phyloP scores from a whole-genome alignment of 2,797 vertebrate species.

The Choloepus didactylus region DNA sequence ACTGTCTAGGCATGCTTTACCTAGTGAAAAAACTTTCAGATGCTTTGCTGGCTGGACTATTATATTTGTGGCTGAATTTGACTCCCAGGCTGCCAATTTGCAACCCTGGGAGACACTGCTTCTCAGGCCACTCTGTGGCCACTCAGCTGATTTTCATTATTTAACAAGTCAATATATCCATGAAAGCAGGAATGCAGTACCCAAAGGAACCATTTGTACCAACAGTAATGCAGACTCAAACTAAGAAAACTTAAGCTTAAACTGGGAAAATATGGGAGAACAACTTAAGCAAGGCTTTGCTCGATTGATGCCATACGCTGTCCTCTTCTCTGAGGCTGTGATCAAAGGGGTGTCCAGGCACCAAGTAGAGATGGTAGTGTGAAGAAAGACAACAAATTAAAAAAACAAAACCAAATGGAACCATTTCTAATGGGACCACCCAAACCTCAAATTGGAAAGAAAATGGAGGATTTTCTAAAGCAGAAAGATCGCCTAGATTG shows the following conservation, averaged over 20 bases:
- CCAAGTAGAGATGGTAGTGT: neutral
- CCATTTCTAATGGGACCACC: neutral
- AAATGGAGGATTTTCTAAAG: neutral
- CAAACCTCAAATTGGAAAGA: neutral
- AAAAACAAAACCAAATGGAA: slow-evolving; percentile 40
- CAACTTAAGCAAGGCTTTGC: slow-evolving; percentile 9
- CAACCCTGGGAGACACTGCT: neutral
- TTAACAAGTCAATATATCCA: neutral
- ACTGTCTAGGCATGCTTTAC: neutral
- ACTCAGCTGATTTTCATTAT: slow-evolving; percentile 11
- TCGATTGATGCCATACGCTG: neutral
- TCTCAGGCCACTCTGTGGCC: neutral
- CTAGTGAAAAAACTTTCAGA: neutral
- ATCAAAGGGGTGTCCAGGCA: neutral
- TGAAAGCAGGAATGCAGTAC: neutral
- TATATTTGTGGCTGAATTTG: neutral
- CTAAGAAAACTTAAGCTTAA: neutral
- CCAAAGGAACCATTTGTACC: slow-evolving; percentile 1
- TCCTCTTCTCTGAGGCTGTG: neutral
- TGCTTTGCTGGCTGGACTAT: neutral
- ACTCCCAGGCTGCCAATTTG: neutral
- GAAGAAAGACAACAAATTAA: neutral
- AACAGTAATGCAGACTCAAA: slow-evolving; percentile 11
- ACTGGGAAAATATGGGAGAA: neutral
- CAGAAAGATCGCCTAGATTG: neutral